A percentile compares a stretch with the other conserved stretches of the same genome.
phyloP scores from a whole-genome alignment of 2,888 invertebrate species.

The Drosophila neoperkinsi region DNA sequence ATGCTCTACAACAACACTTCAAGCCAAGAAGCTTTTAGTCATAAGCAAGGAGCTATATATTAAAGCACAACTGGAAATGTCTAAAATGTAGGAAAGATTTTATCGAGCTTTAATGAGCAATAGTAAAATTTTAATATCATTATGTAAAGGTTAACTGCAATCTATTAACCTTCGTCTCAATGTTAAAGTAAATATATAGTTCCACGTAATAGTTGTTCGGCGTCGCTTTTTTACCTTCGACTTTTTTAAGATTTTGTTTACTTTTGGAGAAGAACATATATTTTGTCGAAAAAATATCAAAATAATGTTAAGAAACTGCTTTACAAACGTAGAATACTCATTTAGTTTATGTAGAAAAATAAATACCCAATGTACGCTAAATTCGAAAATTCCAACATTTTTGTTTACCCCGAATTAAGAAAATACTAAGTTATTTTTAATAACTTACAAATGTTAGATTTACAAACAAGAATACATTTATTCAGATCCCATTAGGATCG shows the following conservation, averaged over 20 bases:
- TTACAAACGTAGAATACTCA: background rate
- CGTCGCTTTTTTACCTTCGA: background rate
- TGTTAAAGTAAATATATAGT: background rate
- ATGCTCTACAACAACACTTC: slow-evolving; percentile 25
- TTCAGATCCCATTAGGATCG: background rate
- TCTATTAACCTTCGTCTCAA: background rate
- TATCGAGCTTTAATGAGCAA: background rate
- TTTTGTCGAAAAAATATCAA: background rate
- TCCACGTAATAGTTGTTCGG: background rate
- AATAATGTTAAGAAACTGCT: background rate
- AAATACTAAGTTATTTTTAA: background rate
- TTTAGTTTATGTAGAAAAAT: background rate
- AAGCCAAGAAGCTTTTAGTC: background rate
- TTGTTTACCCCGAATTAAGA: background rate
- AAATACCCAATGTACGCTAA: background rate
- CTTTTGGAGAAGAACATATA: background rate
- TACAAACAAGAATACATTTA: background rate
- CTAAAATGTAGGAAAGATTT: background rate
- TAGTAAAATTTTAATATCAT: background rate
- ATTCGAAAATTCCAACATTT: background rate
- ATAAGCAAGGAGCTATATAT: background rate
- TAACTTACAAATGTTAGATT: background rate
- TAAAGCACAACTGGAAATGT: background rate
- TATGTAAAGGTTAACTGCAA: background rate
- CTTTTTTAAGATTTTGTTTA: background rate